A percentile compares a stretch with the other conserved stretches of the same genome.
Conservation (phyloP, 2,113 vertebrate genomes). For the Platanista minor region DNA sequence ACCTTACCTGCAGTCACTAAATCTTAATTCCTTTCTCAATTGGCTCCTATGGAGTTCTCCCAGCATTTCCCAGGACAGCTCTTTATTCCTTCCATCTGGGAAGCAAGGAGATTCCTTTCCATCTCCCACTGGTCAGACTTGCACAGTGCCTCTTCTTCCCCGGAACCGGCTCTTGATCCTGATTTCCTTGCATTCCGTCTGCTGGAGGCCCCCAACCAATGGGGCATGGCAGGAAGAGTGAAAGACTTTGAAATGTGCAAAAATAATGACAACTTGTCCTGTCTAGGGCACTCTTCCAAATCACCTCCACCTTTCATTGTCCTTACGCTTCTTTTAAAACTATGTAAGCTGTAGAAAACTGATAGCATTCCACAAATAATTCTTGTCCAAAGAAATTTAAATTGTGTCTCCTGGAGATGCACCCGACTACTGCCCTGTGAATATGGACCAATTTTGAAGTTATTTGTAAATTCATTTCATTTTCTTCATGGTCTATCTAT, state of each 20-base stretch:
- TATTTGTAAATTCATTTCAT: background rate
- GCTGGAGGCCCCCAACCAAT: too few relatives aligned
- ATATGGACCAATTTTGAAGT: background rate
- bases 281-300: background rate
- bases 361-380: background rate
- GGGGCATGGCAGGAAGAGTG: background rate
- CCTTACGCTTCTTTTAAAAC: background rate
- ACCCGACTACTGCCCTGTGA: background rate
- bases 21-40: background rate
- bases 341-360: background rate
- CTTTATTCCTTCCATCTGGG: background rate
- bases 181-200: background rate
- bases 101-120: background rate
- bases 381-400: background rate
- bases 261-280: background rate
- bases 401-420: background rate
- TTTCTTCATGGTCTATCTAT: background rate
- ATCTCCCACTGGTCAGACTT: background rate
- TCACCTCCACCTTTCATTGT: background rate
- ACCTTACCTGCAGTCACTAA: background rate
- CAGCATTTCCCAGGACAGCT: background rate
- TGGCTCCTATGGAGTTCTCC: background rate
- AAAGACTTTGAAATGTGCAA: background rate
- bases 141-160: background rate
- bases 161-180: background rate